Conservation (phyloP, 2,113 vertebrate genomes). For the Hippocampus comes region DNA sequence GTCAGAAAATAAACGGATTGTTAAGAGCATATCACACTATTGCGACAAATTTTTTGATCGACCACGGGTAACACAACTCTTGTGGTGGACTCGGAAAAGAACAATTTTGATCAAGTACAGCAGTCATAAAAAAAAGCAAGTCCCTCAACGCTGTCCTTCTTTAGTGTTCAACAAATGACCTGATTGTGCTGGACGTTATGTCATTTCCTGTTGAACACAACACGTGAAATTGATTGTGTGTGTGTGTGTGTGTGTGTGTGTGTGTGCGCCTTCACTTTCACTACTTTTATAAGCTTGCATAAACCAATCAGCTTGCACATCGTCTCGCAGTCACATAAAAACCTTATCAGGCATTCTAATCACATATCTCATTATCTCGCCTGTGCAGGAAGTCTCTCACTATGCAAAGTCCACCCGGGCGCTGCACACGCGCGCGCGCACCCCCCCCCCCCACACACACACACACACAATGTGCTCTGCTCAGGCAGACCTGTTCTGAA, state of each 20-base stretch:
- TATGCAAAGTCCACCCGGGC: not conserved
- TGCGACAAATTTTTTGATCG: too few relatives aligned
- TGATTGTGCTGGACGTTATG: slow-evolving; percentile 16
- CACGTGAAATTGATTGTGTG: not conserved
- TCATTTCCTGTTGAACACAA: not conserved
- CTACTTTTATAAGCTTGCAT: not conserved
- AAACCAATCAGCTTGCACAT: not conserved
- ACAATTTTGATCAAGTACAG: not conserved
- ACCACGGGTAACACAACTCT: too few relatives aligned
- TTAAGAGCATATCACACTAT: too few relatives aligned
- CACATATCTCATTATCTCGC: slow-evolving; percentile 33
- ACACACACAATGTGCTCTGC: slow-evolving; percentile 8
- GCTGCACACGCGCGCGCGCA: slow-evolving; percentile 3
- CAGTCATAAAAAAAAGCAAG: not conserved
- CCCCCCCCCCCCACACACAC: not conserved
- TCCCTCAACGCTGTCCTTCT: too few relatives aligned
- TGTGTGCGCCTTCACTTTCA: not conserved
- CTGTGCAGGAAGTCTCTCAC: slow-evolving; percentile 16
- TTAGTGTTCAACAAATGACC: slow-evolving; percentile 20
- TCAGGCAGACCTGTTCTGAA: slow-evolving; percentile 38
- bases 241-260: not conserved
- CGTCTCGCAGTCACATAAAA: slow-evolving; percentile 10
- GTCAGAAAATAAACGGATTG: too few relatives aligned
- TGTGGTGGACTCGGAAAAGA: too few relatives aligned
- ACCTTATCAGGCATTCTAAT: slow-evolving; percentile 21